phyloP scores from a whole-genome alignment of 2,888 invertebrate species.

The Hartigia nigra region DNA sequence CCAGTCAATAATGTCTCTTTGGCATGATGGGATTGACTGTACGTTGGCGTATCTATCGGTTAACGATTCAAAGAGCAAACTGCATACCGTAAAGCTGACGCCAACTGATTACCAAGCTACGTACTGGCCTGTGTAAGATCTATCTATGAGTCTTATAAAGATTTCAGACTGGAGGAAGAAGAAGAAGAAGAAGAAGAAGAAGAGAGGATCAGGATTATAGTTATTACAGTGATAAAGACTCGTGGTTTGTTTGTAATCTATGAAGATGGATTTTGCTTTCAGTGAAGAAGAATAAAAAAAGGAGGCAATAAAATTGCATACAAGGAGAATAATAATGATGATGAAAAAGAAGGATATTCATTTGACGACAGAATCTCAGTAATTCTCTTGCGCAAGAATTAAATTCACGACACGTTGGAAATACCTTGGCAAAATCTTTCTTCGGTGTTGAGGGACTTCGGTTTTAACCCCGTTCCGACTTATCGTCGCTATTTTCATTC shows the following conservation, averaged over 20 bases:
- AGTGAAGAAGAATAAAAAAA: neutral
- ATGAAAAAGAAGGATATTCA: neutral
- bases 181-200: neutral
- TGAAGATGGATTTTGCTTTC: neutral
- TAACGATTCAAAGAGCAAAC: conserved; percentile 7
- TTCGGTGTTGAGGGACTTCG: neutral
- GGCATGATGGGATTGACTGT: neutral
- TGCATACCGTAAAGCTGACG: conserved; percentile 8
- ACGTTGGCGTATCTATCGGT: neutral
- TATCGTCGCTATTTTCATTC: neutral
- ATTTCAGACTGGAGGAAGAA: neutral
- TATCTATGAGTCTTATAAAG: neutral
- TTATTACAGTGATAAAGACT: conserved; percentile 56
- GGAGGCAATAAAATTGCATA: neutral
- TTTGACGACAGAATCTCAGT: neutral
- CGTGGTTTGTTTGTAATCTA: conserved; percentile 46
- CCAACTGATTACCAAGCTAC: conserved; percentile 5
- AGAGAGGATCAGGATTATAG: conserved; percentile 44
- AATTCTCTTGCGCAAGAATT: neutral
- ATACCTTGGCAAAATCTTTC: neutral
- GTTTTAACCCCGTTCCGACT: conserved; percentile 2
- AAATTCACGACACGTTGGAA: neutral
- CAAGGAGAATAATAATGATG: neutral
- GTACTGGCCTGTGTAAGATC: neutral
- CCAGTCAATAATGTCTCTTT: neutral